phyloP scores from a whole-genome alignment of 2,888 invertebrate species.

The Trilocha varians region DNA sequence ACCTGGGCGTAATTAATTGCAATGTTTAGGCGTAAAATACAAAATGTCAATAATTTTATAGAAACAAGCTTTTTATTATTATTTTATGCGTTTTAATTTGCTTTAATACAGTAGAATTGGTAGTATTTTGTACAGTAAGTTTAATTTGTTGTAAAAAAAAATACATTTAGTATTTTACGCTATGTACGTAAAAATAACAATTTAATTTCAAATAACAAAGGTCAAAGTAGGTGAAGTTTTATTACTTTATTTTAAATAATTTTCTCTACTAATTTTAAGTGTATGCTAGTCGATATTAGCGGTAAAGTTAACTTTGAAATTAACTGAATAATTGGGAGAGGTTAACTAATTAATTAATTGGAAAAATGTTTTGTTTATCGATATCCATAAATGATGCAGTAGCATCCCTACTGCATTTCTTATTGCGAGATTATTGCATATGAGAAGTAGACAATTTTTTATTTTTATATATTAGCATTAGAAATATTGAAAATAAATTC shows the following conservation, averaged over 20 bases:
- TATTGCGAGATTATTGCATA: too few relatives aligned
- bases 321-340: not conserved
- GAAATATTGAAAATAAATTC: too few relatives aligned
- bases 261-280: constrained; percentile 37
- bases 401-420: too few relatives aligned
- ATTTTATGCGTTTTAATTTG: constrained; percentile 40
- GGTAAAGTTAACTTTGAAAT: constrained; percentile 13
- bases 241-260: constrained; percentile 10
- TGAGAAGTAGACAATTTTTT: too few relatives aligned
- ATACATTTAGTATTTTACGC: constrained; percentile 49
- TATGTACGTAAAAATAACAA: constrained; percentile 8
- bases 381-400: constrained; percentile 1
- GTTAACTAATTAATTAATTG: constrained; percentile 7
- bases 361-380: not conserved
- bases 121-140: constrained; percentile 11
- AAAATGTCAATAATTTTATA: constrained; percentile 23
- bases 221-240: not conserved
- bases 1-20: too few relatives aligned
- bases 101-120: constrained; percentile 29
- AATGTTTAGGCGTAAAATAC: constrained; percentile 47
- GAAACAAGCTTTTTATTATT: constrained; percentile 31
- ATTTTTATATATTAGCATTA: too few relatives aligned
- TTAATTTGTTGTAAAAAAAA: constrained; percentile 10
- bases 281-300: constrained; percentile 42
- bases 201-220: not conserved